Base-by-base conservation (phyloP, 2,797 vertebrate genomes). In the Cuculus canorus region DNA sequence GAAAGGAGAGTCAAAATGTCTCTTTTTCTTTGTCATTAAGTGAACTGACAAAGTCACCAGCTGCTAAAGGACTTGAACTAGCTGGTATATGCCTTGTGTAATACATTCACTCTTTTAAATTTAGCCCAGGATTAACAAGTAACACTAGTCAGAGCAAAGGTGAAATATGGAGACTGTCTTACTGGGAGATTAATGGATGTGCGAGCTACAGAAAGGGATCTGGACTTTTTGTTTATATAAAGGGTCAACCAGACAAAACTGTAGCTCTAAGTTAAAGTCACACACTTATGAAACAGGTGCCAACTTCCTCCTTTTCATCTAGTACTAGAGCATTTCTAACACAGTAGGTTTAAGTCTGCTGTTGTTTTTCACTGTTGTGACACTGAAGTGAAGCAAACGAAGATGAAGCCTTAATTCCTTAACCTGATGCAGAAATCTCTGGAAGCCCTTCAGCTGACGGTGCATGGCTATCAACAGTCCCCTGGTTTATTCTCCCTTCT, bases 211-310 rank as follows among this genome's bases (percentile, higher is more conserved):
- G 92, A 86, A 95, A 95, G 2, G 5, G 59, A 23, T 82, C 93
- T 92, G 93, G 59, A 63, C 23, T 76, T 88, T 90, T 65, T 91
- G 81, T 39, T 94, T 94, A 41, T 32, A 28, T 66, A 84, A 84
- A 13, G 9, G 54, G 14, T 79, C 82, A 88, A 59, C 33, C 37
- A 79, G 66, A 64, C 30, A 86, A 92, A 96, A 95, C 73, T 93
- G 73, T 70, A 82, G 18, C 47, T 88, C 59, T 47, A 71, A 27
- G 45, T 90, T 93, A 90, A 92, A 93, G 72, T 30, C 39, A 78
- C 28, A 11, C 69, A 65, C 39, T 73, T 71, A 72, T 2, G 25
- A 84, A 95, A 84, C 47, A 90, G 70, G 83, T 95, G 78, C 7
- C 60, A 45, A 24, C 15, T 79, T 82, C 54, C 27, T 63, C 24